Conservation (phyloP, 2,797 vertebrate species). For the Molothrus ater region DNA sequence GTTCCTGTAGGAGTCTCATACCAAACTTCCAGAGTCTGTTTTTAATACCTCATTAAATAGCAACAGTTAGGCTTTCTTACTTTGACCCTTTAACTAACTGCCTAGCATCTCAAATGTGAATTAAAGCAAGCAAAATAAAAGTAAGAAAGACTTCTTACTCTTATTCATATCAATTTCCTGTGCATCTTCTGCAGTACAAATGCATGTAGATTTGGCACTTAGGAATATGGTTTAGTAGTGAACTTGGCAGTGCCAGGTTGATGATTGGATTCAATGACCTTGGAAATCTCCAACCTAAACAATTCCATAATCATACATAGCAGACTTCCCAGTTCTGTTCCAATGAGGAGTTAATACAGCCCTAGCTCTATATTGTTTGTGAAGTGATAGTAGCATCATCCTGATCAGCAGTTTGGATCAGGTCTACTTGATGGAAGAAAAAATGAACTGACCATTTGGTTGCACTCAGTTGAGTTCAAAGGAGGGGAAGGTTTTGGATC, state of each 20-base stretch:
- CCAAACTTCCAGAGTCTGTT: background rate
- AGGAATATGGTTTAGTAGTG: background rate
- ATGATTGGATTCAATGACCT: background rate
- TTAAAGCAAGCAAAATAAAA: background rate
- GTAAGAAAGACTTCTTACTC: background rate
- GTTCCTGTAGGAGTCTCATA: background rate
- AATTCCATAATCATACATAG: background rate
- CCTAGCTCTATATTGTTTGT: background rate
- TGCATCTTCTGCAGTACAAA: background rate
- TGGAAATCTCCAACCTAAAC: background rate
- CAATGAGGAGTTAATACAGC: background rate
- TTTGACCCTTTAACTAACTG: background rate
- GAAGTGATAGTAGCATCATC: background rate
- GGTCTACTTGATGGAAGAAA: background rate
- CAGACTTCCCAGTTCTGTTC: background rate
- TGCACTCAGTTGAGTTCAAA: background rate
- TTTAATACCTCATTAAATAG: background rate
- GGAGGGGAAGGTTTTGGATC: background rate
- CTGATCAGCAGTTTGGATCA: background rate
- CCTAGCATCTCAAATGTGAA: background rate
- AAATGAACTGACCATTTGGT: background rate
- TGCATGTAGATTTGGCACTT: background rate
- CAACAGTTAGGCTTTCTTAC: background rate
- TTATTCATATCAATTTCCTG: background rate
- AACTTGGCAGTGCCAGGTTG: background rate